Base-by-base conservation (phyloP, 2,113 vertebrate species). In the Hippocampus zosterae region DNA sequence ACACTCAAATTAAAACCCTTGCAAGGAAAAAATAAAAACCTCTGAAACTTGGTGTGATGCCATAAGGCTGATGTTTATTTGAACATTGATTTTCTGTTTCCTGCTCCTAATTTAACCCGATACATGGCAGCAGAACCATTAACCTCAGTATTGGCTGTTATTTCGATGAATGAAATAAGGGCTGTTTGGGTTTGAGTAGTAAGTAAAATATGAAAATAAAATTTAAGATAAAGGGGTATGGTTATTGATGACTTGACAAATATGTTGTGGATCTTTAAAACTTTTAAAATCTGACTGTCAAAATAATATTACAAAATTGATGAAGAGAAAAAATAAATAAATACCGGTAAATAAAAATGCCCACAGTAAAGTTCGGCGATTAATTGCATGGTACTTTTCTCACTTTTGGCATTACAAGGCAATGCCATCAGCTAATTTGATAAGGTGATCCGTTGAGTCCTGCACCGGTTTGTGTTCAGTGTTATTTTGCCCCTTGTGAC, bases 401-500 rank as follows among this genome's bases (percentile, higher is more conserved):
- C 6, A 60, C 15, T 8, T 60, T 6, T 60, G 21, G 21, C 21
- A 2, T 53, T n/a, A n/a, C 18, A 53, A n/a, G 21, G 50, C 2
- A n/a, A 53, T 21, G 19, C 50, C 50, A 21, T n/a, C 46, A 6
- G 18, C 2, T 23, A 23, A n/a, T 8, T 11, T 55, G n/a, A 23
- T n/a, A 11, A 7, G 3, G 8, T 55, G 5, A 52, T 21, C 48
- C 18, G 48, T 52, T 21, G 3, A 15, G 15, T 29, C 33, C 5
- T 8, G 9, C 41, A 37, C 25, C 65, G 66, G 18, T 73, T 73
- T 53, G 16, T 48, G 29, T 70, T 15, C 68, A 68, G 11, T 78
- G 55, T 60, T 77, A 76, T 77, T 70, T 41, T 73, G 70, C 44
- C 52, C 27, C 27, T 23, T 76, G 61, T 84, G 60, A 74, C 61